Conservation (phyloP, 2,888 invertebrate genomes). For the Idaea biselata region DNA sequence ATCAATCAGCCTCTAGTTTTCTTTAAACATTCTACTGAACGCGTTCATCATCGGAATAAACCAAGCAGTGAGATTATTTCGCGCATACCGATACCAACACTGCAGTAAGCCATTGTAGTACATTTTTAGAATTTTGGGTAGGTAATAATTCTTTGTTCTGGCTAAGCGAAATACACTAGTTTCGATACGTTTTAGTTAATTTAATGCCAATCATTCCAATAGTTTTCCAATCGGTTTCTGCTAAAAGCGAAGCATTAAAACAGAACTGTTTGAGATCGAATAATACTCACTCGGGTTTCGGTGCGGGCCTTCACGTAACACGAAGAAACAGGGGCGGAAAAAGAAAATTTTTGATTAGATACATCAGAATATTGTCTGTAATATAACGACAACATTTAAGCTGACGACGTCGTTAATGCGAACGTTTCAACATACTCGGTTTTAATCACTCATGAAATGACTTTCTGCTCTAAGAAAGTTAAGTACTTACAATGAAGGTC, state of each 20-base stretch:
- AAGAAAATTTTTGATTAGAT: conserved; percentile 61
- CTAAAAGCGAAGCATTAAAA: conserved; percentile 65
- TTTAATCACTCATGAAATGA: conserved; percentile 34
- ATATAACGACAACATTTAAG: conserved; percentile 38
- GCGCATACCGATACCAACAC: conserved; percentile 65
- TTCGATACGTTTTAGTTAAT: conserved; percentile 39
- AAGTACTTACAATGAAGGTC: conserved; percentile 51
- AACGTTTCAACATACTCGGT: conserved; percentile 27
- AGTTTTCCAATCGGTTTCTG: conserved; percentile 48
- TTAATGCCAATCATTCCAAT: conserved; percentile 60
- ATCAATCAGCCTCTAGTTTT: conserved; percentile 76
- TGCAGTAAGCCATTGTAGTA: conserved; percentile 49
- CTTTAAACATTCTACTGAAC: conserved; percentile 52
- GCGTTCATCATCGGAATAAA: conserved; percentile 50
- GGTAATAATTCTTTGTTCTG: conserved; percentile 28
- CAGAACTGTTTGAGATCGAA: conserved; percentile 33
- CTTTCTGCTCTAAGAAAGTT: conserved; percentile 41
- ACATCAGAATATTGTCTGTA: conserved; percentile 30
- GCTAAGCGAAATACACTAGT: conserved; percentile 36
- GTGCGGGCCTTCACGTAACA: conserved; percentile 82
- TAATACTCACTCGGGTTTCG: conserved; percentile 84
- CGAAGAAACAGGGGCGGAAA: conserved; percentile 63
- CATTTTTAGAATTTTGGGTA: conserved; percentile 47
- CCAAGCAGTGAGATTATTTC: conserved; percentile 67
- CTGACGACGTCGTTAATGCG: conserved; percentile 47